These are phyloP conservation scores for Papilio polytes DNA, from an alignment of 1,140 invertebrate species.

Conservation along the genomic window DNA sequence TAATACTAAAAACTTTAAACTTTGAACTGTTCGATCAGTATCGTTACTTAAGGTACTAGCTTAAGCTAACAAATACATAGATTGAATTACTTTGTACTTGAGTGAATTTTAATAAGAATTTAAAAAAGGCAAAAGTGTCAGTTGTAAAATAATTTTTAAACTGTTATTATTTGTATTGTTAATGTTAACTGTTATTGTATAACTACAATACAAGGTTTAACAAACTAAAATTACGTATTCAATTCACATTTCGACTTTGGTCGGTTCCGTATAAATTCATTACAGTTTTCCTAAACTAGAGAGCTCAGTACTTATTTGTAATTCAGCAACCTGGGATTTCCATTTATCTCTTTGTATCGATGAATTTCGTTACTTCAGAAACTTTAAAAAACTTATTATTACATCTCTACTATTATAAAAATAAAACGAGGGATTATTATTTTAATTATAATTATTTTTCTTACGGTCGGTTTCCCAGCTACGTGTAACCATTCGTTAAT, in stretches of 20 bases:
- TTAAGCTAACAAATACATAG: not conserved
- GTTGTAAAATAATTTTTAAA: too few species aligned
- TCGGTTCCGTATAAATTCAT: not conserved
- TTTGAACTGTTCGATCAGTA: not conserved
- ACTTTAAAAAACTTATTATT: not conserved
- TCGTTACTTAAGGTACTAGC: not conserved
- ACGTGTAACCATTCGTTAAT: too few species aligned
- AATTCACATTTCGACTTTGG: not conserved
- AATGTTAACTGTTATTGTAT: too few species aligned
- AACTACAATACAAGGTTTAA: not conserved
- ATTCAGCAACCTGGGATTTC: constrained; percentile 2
- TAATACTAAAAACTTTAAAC: not conserved
- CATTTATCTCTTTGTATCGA: constrained; percentile 1
- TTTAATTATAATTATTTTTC: too few species aligned
- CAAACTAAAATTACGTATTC: not conserved
- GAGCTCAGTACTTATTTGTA: constrained; percentile 10
- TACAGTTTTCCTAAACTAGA: not conserved
- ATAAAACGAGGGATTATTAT: too few species aligned
- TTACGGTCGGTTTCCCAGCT: too few species aligned
- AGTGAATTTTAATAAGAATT: not conserved
- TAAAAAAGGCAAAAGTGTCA: too few species aligned
- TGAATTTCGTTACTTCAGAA: not conserved
- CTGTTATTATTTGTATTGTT: too few species aligned
- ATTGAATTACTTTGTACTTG: not conserved
- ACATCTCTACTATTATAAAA: too few species aligned